These are phyloP conservation scores for Petrolisthes manimaculis DNA, from an alignment of 2,888 invertebrate species.

Conservation along the genomic window DNA sequence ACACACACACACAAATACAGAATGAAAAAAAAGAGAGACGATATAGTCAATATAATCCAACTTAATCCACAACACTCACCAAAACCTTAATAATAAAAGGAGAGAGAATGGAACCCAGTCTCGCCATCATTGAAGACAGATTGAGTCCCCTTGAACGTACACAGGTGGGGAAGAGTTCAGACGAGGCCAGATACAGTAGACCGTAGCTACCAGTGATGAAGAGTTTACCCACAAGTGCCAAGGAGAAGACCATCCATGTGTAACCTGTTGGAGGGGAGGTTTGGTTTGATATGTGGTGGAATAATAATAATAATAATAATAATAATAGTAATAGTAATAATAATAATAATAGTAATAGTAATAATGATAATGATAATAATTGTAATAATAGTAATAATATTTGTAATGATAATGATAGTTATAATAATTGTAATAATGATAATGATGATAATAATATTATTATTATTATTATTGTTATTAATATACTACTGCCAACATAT, in stretches of 20 bases:
- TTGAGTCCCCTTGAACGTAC: constrained; percentile 54
- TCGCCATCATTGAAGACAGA: constrained; percentile 61
- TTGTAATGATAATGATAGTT: neutral
- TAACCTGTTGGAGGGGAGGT: constrained; percentile 16
- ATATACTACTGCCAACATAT: too few species aligned
- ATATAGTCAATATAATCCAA: neutral
- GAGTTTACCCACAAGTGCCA: constrained; percentile 59
- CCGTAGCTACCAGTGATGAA: constrained; percentile 62
- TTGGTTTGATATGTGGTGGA: neutral
- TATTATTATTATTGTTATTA: too few species aligned
- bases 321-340: too few species aligned
- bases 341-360: constrained; percentile 19
- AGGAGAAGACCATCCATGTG: constrained; percentile 45
- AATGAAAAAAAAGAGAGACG: neutral
- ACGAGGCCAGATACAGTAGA: constrained; percentile 59
- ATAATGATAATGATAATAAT: neutral
- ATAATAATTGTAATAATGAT: neutral
- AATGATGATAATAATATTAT: too few species aligned
- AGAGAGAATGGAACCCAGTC: constrained; percentile 52
- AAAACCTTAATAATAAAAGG: constrained; percentile 57
- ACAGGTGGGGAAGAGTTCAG: constrained; percentile 63
- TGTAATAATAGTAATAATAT: constrained; percentile 10
- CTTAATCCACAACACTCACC: constrained; percentile 24
- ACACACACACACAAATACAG: neutral
- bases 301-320: constrained; percentile 8